Evolutionary conservation across 2,797 vertebrate species (phyloP).

Genomic region (Paratrypauchen microcephalus): DNA sequence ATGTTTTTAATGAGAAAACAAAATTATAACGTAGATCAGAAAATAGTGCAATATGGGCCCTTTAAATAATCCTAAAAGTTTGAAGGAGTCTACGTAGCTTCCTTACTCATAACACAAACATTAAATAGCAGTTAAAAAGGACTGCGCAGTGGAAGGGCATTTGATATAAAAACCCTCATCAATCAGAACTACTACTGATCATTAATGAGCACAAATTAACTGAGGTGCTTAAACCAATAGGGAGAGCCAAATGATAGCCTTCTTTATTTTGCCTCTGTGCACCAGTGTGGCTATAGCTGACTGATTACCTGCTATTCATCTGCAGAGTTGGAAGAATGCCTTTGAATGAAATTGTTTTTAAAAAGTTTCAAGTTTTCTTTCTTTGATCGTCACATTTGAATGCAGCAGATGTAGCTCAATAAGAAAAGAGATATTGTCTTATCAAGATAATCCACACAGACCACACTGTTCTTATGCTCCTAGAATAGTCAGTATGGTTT

Average conservation of each 20-base stretch:
- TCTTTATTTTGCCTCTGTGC: slow-evolving; percentile 10
- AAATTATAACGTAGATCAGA: too few relatives aligned
- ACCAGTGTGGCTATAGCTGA: slow-evolving; percentile 9
- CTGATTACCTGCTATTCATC: slow-evolving; percentile 34
- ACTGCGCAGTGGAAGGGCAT: slow-evolving; percentile 11
- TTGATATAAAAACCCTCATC: slow-evolving; percentile 21
- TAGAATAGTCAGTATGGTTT: background rate
- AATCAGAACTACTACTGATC: slow-evolving; percentile 31
- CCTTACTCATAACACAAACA: background rate
- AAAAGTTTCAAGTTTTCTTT: slow-evolving; percentile 32
- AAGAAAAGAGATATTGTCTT: background rate
- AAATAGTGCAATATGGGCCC: too few relatives aligned
- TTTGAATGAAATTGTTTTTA: slow-evolving; percentile 42
- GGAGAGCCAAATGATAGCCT: slow-evolving; percentile 24
- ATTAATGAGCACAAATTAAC: slow-evolving; percentile 51
- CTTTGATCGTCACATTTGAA: slow-evolving; percentile 37
- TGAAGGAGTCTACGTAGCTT: background rate
- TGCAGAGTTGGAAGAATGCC: slow-evolving; percentile 33
- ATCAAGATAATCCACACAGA: background rate
- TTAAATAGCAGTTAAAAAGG: slow-evolving; percentile 6
- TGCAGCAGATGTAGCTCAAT: slow-evolving; percentile 12
- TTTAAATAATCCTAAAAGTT: slow-evolving; percentile 1
- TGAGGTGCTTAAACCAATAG: slow-evolving; percentile 11
- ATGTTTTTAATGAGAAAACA: too few relatives aligned
- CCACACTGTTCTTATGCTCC: background rate